Percentiles rank a stretch among this genome's conserved stretches.
Conservation (phyloP, 2,888 invertebrate genomes). For the Sarcophaga carnaria region DNA sequence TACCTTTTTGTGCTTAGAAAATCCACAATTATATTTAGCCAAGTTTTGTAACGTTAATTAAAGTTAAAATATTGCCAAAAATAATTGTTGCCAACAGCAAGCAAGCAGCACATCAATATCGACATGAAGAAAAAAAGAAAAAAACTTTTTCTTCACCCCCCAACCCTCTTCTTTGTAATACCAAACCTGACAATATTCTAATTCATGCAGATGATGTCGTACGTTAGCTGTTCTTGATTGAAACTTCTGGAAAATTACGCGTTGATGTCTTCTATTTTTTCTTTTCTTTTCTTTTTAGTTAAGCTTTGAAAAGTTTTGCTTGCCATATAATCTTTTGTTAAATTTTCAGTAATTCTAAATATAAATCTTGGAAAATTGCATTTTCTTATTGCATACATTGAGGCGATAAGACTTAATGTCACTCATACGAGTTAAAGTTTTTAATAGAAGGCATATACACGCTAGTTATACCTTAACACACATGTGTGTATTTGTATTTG, state of each 20-base stretch:
- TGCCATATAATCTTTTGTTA: slow-evolving; percentile 61
- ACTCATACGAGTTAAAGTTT: slow-evolving; percentile 61
- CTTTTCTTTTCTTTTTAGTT: not conserved
- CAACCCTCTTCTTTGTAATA: too few species aligned
- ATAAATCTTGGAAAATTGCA: slow-evolving; percentile 66
- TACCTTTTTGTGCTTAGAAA: slow-evolving; percentile 38
- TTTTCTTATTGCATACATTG: slow-evolving; percentile 62
- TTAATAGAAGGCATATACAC: slow-evolving; percentile 11
- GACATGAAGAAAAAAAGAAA: not conserved
- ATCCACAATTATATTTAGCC: slow-evolving; percentile 65
- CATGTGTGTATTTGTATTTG: not conserved
- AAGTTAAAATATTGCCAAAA: slow-evolving; percentile 65
- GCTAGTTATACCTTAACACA: not conserved
- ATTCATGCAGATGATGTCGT: not conserved
- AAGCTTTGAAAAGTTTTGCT: slow-evolving; percentile 35
- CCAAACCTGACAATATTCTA: slow-evolving; percentile 13
- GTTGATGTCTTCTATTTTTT: slow-evolving; percentile 44
- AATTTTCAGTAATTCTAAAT: slow-evolving; percentile 54
- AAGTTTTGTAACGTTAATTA: slow-evolving; percentile 64
- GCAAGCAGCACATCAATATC: slow-evolving; percentile 32
- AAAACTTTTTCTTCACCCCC: not conserved
- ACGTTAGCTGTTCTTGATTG: slow-evolving; percentile 16
- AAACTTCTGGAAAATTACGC: slow-evolving; percentile 53
- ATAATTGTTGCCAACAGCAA: slow-evolving; percentile 48
- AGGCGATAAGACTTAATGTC: slow-evolving; percentile 65